A percentile compares a stretch with the other conserved stretches of the same genome.
Evolutionary conservation across 2,797 vertebrate species (phyloP).

Genomic region (Lutjanus argentimaculatus): DNA sequence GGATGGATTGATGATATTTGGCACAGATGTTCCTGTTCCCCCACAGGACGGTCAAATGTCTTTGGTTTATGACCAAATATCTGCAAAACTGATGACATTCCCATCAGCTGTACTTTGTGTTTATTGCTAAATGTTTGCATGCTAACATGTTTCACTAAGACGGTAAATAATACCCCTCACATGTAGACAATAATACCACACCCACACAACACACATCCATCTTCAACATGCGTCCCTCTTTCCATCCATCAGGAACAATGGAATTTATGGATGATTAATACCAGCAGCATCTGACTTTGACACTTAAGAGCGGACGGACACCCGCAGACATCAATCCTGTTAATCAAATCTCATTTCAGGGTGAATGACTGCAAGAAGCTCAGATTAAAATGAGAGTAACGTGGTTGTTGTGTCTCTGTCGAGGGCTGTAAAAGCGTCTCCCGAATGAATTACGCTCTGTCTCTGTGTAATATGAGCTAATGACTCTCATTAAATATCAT

Average conservation of each 20-base stretch:
- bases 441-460: slow-evolving; percentile 22
- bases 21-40: neutral
- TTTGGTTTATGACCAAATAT: neutral
- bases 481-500: slow-evolving; percentile 45
- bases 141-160: neutral
- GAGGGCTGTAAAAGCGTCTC: slow-evolving; percentile 9
- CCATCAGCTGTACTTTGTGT: neutral
- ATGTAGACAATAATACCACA: too few relatives aligned
- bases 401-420: slow-evolving; percentile 3
- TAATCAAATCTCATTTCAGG: slow-evolving; percentile 38
- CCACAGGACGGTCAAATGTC: neutral
- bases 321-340: slow-evolving; percentile 12
- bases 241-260: slow-evolving; percentile 15
- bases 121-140: neutral
- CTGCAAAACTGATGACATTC: neutral
- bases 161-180: too few relatives aligned
- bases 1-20: neutral
- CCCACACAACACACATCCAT: too few relatives aligned
- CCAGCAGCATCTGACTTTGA: neutral
- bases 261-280: slow-evolving; percentile 22
- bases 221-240: neutral
- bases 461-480: slow-evolving; percentile 28
- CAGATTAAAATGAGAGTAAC: slow-evolving; percentile 19
- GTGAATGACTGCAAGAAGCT: neutral
- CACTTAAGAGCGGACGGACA: neutral